Conservation (phyloP, 2,888 invertebrate species). For the Sesia bembeciformis region DNA sequence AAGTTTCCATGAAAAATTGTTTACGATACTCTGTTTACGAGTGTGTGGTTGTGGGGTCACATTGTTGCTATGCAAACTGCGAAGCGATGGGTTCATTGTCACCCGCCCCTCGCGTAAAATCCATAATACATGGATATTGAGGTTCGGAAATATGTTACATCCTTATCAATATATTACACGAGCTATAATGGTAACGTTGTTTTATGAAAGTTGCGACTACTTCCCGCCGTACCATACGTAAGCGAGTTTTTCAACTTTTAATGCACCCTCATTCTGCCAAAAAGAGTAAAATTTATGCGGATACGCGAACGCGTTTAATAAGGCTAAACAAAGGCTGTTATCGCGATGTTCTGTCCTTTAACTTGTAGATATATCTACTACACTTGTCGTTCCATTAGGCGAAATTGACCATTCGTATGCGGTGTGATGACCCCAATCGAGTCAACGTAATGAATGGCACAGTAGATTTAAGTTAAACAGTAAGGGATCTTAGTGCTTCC, state of each 20-base stretch:
- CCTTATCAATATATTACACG: background rate
- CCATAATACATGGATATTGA: slow-evolving; percentile 7
- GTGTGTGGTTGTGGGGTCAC: slow-evolving; percentile 1
- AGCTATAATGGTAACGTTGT: background rate
- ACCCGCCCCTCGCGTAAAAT: slow-evolving; percentile 4
- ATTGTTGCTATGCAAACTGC: slow-evolving; percentile 8
- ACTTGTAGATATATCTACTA: slow-evolving; percentile 2
- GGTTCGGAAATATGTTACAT: slow-evolving; percentile 7
- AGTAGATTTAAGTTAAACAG: background rate
- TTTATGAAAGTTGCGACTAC: background rate
- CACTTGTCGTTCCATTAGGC: slow-evolving; percentile 34
- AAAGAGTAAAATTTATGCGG: no score
- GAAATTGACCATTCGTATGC: slow-evolving; percentile 35
- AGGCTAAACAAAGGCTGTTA: no score
- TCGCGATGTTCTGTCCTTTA: background rate
- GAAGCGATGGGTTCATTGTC: slow-evolving; percentile 7
- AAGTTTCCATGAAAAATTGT: background rate
- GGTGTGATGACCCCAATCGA: background rate
- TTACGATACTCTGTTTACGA: slow-evolving; percentile 1
- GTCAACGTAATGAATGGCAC: background rate
- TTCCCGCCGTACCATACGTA: background rate
- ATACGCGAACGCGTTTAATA: no score
- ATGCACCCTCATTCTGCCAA: no score
- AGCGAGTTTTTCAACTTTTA: background rate
- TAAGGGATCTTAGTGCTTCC: background rate